Base-by-base conservation (phyloP, 2,797 vertebrate genomes). In the Columba guinea region DNA sequence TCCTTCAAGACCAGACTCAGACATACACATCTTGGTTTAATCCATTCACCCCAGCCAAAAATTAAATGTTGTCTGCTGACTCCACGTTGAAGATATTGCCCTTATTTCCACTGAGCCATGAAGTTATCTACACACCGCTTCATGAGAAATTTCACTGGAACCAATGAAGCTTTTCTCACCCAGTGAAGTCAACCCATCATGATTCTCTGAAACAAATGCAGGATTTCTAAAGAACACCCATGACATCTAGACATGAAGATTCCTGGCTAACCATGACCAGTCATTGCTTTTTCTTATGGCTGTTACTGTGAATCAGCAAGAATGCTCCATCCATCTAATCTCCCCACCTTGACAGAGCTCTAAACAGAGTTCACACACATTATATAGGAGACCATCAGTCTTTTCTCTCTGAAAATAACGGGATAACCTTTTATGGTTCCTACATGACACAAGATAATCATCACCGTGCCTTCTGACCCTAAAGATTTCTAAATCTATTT, bases 61-160 rank as follows among this genome's bases (percentile, higher is more conserved):
- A 56, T 41, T 58, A 64, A 64, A 84, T 53, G 22, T 22, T 73
- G 35, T 58, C 46, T 82, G 12, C 81, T 82, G 67, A 48, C 48
- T 65, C 26, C 32, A 30, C 3, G 16, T 78, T 81, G 79, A 60
- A 90, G 32, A 22, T 41, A 59, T 7, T 90, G 44, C 34, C 64
- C 56, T 74, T 74, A 34, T 68, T 94, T 90, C 69, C 28, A 49
- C 77, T 59, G 46, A 86, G 24, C 46, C 60, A 39, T 37, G 62
- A 79, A 24, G 24, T 44, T 84, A 39, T 70, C 93, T 79, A 52
- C 70, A 56, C 19, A 4, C 59, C 3, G 1, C n/a, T 80, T 34
- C 69, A 63, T 37, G 76, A 93, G 39, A 90, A 77, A 92, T 74
- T 88, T 35, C 69, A 63, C 44, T 78, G 89, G 63, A 94, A 78